Evolutionary conservation across 2,797 vertebrate species (phyloP).

Genomic region (Hirundo rustica): DNA sequence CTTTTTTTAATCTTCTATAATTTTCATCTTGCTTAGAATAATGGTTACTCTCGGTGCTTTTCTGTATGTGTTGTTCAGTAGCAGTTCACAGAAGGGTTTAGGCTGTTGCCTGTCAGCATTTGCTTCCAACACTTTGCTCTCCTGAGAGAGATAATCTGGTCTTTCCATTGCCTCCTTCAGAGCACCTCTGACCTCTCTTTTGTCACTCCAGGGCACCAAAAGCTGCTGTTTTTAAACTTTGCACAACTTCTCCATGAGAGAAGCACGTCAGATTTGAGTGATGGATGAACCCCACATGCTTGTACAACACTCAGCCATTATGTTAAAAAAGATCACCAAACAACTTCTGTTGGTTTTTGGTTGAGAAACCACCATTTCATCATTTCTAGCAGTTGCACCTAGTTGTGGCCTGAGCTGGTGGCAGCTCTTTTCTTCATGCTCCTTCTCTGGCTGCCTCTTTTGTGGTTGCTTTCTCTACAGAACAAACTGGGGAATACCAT

Average conservation of each 20-base stretch:
- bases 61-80: not conserved
- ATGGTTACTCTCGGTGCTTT: not conserved
- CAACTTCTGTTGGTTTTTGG: not conserved
- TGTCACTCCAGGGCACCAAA: not conserved
- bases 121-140: not conserved
- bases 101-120: not conserved
- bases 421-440: not conserved
- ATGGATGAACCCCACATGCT: rapidly evolving
- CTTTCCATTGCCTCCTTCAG: not conserved
- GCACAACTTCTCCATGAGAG: not conserved
- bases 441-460: not conserved
- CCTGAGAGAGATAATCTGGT: not conserved
- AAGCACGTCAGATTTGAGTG: not conserved
- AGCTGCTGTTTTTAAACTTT: not conserved
- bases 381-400: not conserved
- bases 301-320: not conserved
- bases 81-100: not conserved
- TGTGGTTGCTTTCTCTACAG: not conserved
- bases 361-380: not conserved
- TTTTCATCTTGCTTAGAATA: not conserved
- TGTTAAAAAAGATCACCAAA: not conserved
- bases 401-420: not conserved
- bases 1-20: not conserved
- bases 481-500: not conserved
- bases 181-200: not conserved